phyloP scores from a whole-genome alignment of 2,113 vertebrate genomes.

The Balaeniceps rex region DNA sequence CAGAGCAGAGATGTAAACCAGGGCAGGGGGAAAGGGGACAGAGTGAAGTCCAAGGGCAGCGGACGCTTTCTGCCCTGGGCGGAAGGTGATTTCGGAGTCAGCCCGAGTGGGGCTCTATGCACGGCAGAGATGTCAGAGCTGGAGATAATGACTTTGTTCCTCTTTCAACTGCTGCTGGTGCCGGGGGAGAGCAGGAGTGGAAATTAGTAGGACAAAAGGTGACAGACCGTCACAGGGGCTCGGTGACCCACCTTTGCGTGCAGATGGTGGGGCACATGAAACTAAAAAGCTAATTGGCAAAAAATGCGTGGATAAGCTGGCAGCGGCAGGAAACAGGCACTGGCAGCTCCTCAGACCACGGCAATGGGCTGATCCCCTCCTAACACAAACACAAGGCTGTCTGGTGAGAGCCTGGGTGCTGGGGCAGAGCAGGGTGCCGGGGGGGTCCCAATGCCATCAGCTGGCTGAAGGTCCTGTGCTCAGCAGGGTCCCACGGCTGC shows the following conservation, averaged over 20 bases:
- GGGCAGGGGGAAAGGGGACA: not conserved
- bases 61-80: not conserved
- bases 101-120: not conserved
- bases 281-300: not conserved
- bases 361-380: accelerated
- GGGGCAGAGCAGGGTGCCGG: not conserved
- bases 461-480: not conserved
- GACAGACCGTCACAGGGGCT: not conserved
- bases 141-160: not conserved
- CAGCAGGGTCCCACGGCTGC: not conserved
- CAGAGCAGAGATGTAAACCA: not conserved
- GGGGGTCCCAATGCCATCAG: not conserved
- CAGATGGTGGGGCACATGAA: accelerated
- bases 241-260: not conserved
- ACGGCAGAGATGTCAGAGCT: not conserved
- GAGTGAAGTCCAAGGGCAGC: not conserved
- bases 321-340: not conserved
- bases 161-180: not conserved
- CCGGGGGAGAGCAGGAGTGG: not conserved
- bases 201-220: not conserved
- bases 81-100: not conserved
- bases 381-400: not conserved
- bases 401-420: not conserved
- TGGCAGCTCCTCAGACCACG: not conserved
- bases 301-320: not conserved